These are phyloP conservation scores for Chrysogorgia sp. DNA, from an alignment of 92 coral and sea anemone genomes.

Conservation along the genomic window DNA sequence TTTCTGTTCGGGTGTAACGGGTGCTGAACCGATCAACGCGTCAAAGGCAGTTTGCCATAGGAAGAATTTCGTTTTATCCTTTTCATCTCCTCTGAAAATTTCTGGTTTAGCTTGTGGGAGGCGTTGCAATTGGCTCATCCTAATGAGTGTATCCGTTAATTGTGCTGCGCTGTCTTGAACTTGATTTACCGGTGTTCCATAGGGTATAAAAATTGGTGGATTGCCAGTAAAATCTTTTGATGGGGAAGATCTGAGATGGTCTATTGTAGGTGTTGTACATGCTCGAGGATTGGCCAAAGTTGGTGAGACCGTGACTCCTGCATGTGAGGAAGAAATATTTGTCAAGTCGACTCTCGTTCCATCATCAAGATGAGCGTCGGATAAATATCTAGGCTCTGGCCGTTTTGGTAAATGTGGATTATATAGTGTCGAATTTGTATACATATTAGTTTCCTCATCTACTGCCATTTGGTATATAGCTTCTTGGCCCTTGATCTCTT, in stretches of 20 bases:
- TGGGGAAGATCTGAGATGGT: no score
- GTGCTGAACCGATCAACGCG: slow-evolving; percentile 53
- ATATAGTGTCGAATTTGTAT: background rate
- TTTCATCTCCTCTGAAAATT: slow-evolving; percentile 54
- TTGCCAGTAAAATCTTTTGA: background rate
- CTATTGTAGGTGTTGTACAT: background rate
- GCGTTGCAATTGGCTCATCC: slow-evolving; percentile 61
- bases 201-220: background rate
- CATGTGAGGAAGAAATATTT: no score
- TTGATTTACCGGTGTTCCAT: background rate
- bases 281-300: background rate
- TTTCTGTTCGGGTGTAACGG: slow-evolving; percentile 51
- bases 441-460: slow-evolving; percentile 28
- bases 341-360: no score
- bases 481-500: slow-evolving; percentile 55
- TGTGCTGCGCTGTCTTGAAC: slow-evolving; percentile 9
- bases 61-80: slow-evolving; percentile 54
- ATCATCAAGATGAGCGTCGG: no score
- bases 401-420: background rate
- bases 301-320: background rate
- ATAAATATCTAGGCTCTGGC: no score
- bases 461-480: slow-evolving; percentile 36
- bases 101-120: slow-evolving; percentile 62
- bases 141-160: slow-evolving; percentile 49
- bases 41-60: slow-evolving; percentile 60